Evolutionary conservation across 2,113 vertebrate genomes (phyloP).

Genomic region (Astur gentilis): DNA sequence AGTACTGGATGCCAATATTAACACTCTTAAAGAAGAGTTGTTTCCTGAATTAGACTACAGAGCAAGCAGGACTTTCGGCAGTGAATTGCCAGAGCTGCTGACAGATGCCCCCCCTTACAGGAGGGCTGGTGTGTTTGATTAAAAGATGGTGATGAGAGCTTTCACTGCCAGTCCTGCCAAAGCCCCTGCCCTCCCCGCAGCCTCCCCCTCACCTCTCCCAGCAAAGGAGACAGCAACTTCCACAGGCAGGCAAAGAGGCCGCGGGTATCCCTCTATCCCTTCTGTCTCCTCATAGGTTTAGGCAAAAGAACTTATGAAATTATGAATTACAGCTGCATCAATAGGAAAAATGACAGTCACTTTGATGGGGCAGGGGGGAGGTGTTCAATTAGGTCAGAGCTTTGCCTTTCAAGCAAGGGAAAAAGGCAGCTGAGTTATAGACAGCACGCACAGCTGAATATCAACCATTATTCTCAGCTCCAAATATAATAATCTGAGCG

Average conservation of each 20-base stretch:
- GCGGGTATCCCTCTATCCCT: neutral
- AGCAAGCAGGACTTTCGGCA: neutral
- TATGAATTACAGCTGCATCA: neutral
- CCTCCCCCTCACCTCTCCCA: neutral
- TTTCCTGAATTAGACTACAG: conserved; percentile 36
- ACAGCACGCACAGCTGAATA: neutral
- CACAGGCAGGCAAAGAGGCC: neutral
- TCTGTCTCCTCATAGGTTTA: neutral
- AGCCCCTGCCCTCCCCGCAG: neutral
- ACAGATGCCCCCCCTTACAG: neutral
- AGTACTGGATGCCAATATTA: conserved; percentile 43
- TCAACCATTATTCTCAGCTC: neutral
- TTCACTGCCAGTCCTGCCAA: neutral
- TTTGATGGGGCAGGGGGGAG: neutral
- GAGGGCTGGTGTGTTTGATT: neutral
- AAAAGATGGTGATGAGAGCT: neutral
- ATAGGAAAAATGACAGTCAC: neutral
- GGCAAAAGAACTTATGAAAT: neutral
- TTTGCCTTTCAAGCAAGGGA: neutral
- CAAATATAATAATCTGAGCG: neutral
- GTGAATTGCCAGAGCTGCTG: neutral
- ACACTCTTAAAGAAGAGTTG: conserved; percentile 23
- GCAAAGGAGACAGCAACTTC: neutral
- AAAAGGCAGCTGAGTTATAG: neutral
- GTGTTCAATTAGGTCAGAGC: neutral